Percentiles rank a stretch among this genome's conserved stretches.
These are phyloP conservation scores for Syrrhaptes paradoxus DNA, from an alignment of 2,113 vertebrate species.

Conservation along the genomic window DNA sequence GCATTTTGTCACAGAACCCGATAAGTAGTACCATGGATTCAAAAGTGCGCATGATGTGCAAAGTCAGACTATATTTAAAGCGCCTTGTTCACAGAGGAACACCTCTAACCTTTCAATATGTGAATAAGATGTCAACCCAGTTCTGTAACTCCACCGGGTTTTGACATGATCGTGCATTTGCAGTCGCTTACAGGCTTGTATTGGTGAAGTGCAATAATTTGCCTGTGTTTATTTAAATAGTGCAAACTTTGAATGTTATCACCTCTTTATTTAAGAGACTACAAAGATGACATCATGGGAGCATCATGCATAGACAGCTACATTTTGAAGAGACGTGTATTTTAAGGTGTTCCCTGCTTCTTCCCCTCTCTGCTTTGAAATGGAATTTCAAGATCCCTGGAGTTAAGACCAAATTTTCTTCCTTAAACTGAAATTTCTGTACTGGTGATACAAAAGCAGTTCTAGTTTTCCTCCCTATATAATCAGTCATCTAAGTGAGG, in stretches of 20 bases:
- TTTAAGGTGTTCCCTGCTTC: not conserved
- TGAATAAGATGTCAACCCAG: not conserved
- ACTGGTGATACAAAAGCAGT: not conserved
- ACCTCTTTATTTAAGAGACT: not conserved
- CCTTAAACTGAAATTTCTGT: not conserved
- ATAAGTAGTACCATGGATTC: not conserved
- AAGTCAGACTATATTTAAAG: slow-evolving; percentile 14
- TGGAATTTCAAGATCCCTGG: rapidly evolving
- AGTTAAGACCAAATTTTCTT: rapidly evolving
- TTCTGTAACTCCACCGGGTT: not conserved
- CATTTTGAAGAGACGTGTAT: not conserved
- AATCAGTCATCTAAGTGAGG: not conserved
- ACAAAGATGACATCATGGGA: not conserved
- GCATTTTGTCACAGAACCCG: not conserved
- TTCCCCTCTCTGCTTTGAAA: not conserved
- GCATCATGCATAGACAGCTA: not conserved
- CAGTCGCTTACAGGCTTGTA: not conserved
- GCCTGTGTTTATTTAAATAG: not conserved
- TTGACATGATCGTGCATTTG: not conserved
- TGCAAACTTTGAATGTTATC: not conserved
- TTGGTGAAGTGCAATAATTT: not conserved
- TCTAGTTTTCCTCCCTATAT: rapidly evolving
- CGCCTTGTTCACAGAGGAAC: not conserved
- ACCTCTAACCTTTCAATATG: slow-evolving; percentile 21
- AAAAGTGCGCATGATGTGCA: not conserved